Percentiles rank a stretch among this genome's conserved stretches.
phyloP scores from a whole-genome alignment of 2,888 invertebrate species.

The Rambutsinella grinnellia region DNA sequence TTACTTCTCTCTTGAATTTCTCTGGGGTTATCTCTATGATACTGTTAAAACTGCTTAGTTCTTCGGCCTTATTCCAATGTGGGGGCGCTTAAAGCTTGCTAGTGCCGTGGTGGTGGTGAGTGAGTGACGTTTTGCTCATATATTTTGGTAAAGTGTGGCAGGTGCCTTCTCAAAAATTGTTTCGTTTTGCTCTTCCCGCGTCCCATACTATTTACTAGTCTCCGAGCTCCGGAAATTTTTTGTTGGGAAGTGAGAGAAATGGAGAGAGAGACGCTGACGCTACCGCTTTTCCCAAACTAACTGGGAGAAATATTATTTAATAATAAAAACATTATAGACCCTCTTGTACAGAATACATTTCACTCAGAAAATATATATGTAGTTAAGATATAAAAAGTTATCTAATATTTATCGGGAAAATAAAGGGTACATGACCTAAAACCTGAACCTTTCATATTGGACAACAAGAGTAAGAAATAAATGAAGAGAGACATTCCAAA shows the following conservation, averaged over 20 bases:
- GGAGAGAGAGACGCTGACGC: background rate
- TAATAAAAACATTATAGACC: background rate
- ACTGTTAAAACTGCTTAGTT: too few species aligned
- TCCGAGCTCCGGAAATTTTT: background rate
- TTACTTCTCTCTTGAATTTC: background rate
- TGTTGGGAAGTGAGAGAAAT: background rate
- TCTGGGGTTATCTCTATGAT: background rate
- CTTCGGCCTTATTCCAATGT: too few species aligned
- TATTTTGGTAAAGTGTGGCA: constrained; percentile 35
- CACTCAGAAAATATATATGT: background rate
- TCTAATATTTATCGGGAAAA: background rate
- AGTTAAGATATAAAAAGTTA: background rate
- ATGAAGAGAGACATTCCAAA: background rate
- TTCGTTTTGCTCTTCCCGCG: constrained; percentile 1
- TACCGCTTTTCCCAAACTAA: background rate
- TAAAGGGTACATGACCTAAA: constrained; percentile 14
- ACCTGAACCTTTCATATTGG: background rate
- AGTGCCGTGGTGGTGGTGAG: background rate
- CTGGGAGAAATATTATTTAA: background rate
- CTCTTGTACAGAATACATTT: background rate
- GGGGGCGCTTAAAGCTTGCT: too few species aligned
- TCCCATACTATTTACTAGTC: background rate
- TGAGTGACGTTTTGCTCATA: constrained; percentile 20
- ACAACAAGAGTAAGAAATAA: background rate
- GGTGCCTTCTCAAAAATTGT: constrained; percentile 30